Conservation (phyloP, 2,797 vertebrate genomes). For the Valencia hispanica region DNA sequence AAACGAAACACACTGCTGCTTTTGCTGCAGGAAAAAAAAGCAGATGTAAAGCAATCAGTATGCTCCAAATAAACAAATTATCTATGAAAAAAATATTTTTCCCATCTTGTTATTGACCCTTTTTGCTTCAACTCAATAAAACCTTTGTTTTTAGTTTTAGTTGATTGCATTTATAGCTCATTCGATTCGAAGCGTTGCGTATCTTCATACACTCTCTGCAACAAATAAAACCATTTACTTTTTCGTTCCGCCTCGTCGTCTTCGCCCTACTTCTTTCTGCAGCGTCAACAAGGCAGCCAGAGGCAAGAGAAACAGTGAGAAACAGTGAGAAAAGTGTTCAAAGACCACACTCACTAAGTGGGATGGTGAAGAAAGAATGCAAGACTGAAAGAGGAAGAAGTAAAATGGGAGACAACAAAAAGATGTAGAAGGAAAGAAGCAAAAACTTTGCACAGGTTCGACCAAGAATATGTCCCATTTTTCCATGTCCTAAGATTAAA, state of each 20-base stretch:
- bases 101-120: neutral
- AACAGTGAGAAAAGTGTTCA: no score
- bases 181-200: neutral
- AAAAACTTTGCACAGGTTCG: neutral
- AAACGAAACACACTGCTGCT: constrained; percentile 16
- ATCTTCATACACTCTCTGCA: neutral
- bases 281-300: constrained; percentile 4
- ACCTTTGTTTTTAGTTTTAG: neutral
- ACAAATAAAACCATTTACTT: neutral
- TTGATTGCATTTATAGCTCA: neutral
- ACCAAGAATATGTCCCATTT: neutral
- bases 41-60: neutral
- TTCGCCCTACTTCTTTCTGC: constrained; percentile 8
- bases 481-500: neutral
- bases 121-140: neutral
- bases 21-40: neutral
- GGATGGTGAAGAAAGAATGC: neutral
- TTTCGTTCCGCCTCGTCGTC: neutral
- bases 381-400: neutral
- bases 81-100: neutral
- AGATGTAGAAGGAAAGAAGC: neutral
- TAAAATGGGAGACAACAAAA: accelerated
- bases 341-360: neutral
- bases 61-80: constrained; percentile 11
- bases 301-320: constrained; percentile 1